Evolutionary conservation across 2,888 invertebrate genomes (phyloP).

Genomic region (Hyalella azteca): DNA sequence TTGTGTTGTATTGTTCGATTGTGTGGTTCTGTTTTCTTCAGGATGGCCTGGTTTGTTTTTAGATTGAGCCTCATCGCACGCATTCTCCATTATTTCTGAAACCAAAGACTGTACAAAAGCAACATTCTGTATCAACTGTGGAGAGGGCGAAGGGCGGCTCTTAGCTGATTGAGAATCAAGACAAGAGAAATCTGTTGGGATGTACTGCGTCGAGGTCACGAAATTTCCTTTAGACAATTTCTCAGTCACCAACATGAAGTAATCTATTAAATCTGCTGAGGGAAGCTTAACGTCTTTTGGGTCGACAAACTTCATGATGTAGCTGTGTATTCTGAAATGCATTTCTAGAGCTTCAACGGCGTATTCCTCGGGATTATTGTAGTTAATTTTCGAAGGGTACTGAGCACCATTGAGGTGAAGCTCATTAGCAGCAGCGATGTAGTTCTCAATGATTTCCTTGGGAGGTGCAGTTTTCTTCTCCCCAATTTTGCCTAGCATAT

Average conservation of each 20-base stretch:
- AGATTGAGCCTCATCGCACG: not conserved
- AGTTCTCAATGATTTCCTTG: slow-evolving; percentile 77
- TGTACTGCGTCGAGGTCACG: slow-evolving; percentile 60
- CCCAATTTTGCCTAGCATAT: slow-evolving; percentile 93
- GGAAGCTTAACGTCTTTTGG: slow-evolving; percentile 62
- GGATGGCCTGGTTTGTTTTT: not conserved
- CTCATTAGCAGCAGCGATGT: slow-evolving; percentile 76
- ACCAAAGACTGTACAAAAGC: slow-evolving; percentile 11
- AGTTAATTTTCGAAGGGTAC: slow-evolving; percentile 85
- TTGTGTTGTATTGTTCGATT: not conserved
- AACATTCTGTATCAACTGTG: not conserved
- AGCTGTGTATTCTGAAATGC: slow-evolving; percentile 78
- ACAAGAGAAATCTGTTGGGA: slow-evolving; percentile 47
- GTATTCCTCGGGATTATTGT: slow-evolving; percentile 80
- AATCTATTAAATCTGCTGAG: slow-evolving; percentile 27
- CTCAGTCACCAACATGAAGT: slow-evolving; percentile 53
- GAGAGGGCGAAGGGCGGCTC: not conserved
- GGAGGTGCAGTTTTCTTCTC: slow-evolving; percentile 83
- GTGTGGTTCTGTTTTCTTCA: not conserved
- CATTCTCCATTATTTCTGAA: not conserved
- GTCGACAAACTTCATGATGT: slow-evolving; percentile 85
- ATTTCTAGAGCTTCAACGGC: slow-evolving; percentile 87
- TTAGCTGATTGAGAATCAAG: not conserved
- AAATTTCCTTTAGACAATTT: slow-evolving; percentile 62
- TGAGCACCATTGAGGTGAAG: slow-evolving; percentile 80